A percentile compares a stretch with the other conserved stretches of the same genome.
phyloP scores from a whole-genome alignment of 2,113 vertebrate species.

The Chionomys nivalis region DNA sequence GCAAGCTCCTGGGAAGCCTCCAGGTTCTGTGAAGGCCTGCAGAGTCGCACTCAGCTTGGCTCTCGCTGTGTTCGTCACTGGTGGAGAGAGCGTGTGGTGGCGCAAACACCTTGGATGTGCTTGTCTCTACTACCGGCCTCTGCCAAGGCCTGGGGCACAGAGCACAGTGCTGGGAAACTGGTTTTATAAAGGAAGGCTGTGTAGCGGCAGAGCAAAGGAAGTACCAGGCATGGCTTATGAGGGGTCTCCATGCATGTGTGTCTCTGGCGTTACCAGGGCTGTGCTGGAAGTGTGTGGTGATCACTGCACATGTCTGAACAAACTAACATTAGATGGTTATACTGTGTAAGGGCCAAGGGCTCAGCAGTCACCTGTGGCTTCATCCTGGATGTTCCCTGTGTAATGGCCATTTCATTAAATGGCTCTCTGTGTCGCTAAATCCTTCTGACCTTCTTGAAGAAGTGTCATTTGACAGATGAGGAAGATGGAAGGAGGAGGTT shows the following conservation, averaged over 20 bases:
- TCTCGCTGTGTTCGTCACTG: neutral
- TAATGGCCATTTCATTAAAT: rapidly evolving
- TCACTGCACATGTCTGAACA: neutral
- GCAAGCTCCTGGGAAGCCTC: neutral
- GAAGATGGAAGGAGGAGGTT: neutral
- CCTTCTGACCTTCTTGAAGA: neutral
- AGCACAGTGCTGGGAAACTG: neutral
- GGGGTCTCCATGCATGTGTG: rapidly evolving
- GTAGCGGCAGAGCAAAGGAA: neutral
- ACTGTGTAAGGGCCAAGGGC: too few species aligned
- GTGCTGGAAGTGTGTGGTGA: neutral
- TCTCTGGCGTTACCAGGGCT: neutral
- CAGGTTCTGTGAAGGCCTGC: conserved; percentile 55
- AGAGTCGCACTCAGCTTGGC: neutral
- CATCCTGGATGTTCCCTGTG: rapidly evolving
- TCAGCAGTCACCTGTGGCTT: neutral
- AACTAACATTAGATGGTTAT: neutral
- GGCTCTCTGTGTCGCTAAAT: neutral
- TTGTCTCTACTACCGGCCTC: neutral
- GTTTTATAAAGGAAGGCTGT: neutral
- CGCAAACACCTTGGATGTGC: rapidly evolving
- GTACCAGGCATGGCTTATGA: rapidly evolving
- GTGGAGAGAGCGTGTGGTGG: conserved; percentile 32
- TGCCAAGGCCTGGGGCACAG: neutral
- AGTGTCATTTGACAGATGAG: too few species aligned